Conservation (phyloP, 1,140 invertebrate species). For the Saccostrea echinata region DNA sequence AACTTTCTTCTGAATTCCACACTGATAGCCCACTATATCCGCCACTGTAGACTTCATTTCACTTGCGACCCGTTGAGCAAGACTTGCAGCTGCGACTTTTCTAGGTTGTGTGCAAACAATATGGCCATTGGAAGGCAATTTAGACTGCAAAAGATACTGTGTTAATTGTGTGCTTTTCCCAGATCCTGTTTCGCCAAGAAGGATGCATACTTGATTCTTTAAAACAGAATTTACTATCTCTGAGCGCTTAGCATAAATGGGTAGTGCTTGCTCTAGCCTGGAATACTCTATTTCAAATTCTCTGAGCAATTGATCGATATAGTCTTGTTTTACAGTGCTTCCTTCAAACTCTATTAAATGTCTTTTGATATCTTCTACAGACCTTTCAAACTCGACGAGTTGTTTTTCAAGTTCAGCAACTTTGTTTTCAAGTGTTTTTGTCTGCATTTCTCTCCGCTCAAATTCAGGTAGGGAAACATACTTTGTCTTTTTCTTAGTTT, state of each 20-base stretch:
- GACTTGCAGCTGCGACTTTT: constrained; percentile 75
- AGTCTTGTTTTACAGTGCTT: not conserved
- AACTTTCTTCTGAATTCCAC: constrained; percentile 87
- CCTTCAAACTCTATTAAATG: not conserved
- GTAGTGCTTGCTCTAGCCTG: constrained; percentile 66
- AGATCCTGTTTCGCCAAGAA: constrained; percentile 97
- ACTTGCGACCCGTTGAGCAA: constrained; percentile 73
- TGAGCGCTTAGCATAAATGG: constrained; percentile 74
- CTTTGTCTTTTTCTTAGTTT: not conserved
- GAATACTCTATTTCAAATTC: constrained; percentile 66
- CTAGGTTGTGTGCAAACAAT: constrained; percentile 84
- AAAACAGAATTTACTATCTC: constrained; percentile 67
- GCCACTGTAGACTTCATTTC: constrained; percentile 74
- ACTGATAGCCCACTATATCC: constrained; percentile 80
- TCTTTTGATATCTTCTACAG: not conserved
- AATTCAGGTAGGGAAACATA: not conserved
- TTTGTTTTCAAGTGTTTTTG: not conserved
- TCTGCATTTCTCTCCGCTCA: not conserved
- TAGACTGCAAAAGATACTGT: constrained; percentile 79
- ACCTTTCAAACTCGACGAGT: not conserved
- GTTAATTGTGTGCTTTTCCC: constrained; percentile 84
- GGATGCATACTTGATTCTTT: constrained; percentile 83
- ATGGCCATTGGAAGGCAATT: constrained; percentile 83
- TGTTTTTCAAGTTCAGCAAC: not conserved
- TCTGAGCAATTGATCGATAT: not conserved